Evolutionary conservation across 2,888 invertebrate genomes (phyloP), one percentile per base, ranked within the genome.

Genomic region (Epistrophe eligans): DNA sequence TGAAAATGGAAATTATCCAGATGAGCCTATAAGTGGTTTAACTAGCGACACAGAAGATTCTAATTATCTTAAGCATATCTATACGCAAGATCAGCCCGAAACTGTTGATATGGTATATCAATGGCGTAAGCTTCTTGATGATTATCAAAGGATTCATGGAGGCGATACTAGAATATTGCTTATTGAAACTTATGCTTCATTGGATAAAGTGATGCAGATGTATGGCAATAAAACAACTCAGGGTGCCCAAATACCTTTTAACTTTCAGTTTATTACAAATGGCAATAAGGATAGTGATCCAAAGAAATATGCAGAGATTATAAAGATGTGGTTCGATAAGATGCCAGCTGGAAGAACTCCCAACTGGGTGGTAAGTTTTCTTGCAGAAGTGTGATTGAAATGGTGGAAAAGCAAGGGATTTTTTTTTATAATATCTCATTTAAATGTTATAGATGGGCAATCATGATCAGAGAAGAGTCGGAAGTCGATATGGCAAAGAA

Each of bases 21-120:
- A 96, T 90, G 96, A 95, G 90, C 95, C 95, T 3, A 80, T 91
- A 10, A 93, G 94, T 64, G 93, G 93, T 8, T 88, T 81, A 3
- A 92, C 92, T 0, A 24, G 88, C 10, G 94, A 94, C 88, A 93
- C 94, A 0, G 93, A 94, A 0, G 92, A 93, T 52, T 94, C 95
- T 32, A 92, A 91, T 0, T 96, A 95, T 89, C 90, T 95, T 3
- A 89, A 93, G 28, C 96, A 96, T 89, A 94, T 94, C 88, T 95
- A 96, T 89, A 96, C 96, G 0, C 94, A 92, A 89, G 94, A 95
- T 89, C 94, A 93, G 79, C 93, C 94, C 2, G 95, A 95, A 89
- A 95, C 95, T 0, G 94, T 94, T 80, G 95, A 95, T 43, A 94
- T 96, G 94, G 94, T 96, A 0, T 95, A 95, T 88, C 94, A 95